Conservation (phyloP, 2,888 invertebrate species). For the Myopa tessellatipennis region DNA sequence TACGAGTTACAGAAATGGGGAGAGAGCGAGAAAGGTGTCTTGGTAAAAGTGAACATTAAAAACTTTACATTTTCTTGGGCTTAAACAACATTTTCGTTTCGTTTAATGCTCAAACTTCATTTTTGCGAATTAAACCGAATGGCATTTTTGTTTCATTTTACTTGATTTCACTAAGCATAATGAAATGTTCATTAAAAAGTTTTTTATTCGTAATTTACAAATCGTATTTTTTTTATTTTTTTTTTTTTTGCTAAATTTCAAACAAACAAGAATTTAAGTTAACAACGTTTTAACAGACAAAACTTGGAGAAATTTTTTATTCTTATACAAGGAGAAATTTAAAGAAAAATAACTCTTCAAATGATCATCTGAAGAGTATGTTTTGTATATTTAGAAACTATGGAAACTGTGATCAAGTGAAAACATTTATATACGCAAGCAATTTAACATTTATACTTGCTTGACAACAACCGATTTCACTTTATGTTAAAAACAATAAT, state of each 20-base stretch:
- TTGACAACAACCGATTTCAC: conserved; percentile 31
- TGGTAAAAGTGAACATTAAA: too few species aligned
- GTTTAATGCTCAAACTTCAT: not conserved
- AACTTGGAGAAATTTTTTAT: conserved; percentile 16
- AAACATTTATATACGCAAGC: not conserved
- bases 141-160: too few species aligned
- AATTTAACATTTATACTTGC: conserved; percentile 8
- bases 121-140: not conserved
- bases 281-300: conserved; percentile 22
- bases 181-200: too few species aligned
- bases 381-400: conserved; percentile 9
- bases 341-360: conserved; percentile 5
- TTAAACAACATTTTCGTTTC: not conserved
- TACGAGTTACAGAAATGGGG: too few species aligned
- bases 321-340: conserved; percentile 11
- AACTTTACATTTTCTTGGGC: too few species aligned
- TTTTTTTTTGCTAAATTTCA: conserved; percentile 3
- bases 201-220: too few species aligned
- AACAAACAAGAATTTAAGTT: conserved; percentile 16
- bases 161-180: too few species aligned
- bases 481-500: conserved; percentile 20
- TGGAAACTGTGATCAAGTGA: conserved; percentile 25
- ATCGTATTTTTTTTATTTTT: too few species aligned
- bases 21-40: too few species aligned
- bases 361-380: conserved; percentile 1